phyloP scores from a whole-genome alignment of 2,888 invertebrate genomes.

The Hypena proboscidalis region DNA sequence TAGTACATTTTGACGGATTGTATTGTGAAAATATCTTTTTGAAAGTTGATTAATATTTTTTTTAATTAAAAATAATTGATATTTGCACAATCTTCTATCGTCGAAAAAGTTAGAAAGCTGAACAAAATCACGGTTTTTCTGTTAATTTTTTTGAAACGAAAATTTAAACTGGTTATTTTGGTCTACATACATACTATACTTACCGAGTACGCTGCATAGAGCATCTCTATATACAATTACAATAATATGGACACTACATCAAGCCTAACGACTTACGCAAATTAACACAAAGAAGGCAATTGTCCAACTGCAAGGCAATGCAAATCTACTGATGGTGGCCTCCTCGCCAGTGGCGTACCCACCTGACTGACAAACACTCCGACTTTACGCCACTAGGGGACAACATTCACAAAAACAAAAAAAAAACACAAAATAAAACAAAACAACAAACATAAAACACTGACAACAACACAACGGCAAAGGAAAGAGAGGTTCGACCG shows the following conservation, averaged over 20 bases:
- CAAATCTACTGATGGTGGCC: constrained; percentile 64
- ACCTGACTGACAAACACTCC: constrained; percentile 70
- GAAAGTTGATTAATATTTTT: constrained; percentile 5
- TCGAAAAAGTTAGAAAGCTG: constrained; percentile 68
- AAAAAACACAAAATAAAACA: constrained; percentile 54
- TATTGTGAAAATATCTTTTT: constrained; percentile 63
- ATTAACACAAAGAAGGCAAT: constrained; percentile 75
- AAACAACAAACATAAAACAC: constrained; percentile 60
- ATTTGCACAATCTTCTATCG: constrained; percentile 69
- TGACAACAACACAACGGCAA: constrained; percentile 81
- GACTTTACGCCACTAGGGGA: constrained; percentile 65
- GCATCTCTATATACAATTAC: constrained; percentile 66
- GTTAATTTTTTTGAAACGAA: constrained; percentile 48
- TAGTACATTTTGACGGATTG: constrained; percentile 48
- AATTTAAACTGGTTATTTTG: constrained; percentile 51
- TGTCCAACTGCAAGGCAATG: constrained; percentile 70
- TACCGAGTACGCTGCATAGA: constrained; percentile 57
- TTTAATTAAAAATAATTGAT: constrained; percentile 25
- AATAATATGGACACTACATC: constrained; percentile 72
- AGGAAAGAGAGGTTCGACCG: constrained; percentile 70
- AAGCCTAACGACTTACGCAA: constrained; percentile 82
- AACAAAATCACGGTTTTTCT: constrained; percentile 61
- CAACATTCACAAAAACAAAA: constrained; percentile 74
- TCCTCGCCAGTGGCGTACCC: constrained; percentile 70
- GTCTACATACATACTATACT: constrained; percentile 65